Evolutionary conservation across 2,113 vertebrate genomes (phyloP).

Genomic region (Shinisaurus crocodilurus): DNA sequence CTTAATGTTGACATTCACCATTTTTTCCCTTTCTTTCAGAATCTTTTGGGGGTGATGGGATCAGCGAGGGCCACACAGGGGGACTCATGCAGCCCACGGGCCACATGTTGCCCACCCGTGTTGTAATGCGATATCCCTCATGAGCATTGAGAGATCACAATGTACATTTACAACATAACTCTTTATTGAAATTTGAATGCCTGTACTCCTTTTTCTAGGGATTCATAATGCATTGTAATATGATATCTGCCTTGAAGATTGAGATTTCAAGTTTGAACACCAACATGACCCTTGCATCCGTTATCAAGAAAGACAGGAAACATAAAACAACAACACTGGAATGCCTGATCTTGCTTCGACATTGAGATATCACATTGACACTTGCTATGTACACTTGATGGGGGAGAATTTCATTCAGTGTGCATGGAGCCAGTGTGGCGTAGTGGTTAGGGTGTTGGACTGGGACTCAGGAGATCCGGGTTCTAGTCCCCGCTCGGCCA

Average conservation of each 20-base stretch:
- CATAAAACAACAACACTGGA: not conserved
- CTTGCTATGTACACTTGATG: too few species aligned
- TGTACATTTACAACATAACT: not conserved
- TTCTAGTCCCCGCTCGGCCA: too few species aligned
- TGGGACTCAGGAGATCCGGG: too few species aligned
- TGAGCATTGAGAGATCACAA: not conserved
- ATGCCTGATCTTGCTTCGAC: not conserved
- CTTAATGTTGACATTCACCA: too few species aligned
- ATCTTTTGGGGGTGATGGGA: too few species aligned
- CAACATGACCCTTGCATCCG: not conserved
- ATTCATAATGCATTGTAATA: not conserved
- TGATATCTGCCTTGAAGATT: not conserved
- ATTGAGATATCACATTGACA: not conserved
- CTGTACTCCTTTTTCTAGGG: not conserved
- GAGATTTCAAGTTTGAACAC: not conserved
- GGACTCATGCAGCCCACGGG: too few species aligned
- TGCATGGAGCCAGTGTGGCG: too few species aligned
- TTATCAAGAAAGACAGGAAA: not conserved
- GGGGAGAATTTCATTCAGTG: too few species aligned
- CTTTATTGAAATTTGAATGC: not conserved
- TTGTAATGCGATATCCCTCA: not conserved
- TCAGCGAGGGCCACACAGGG: too few species aligned
- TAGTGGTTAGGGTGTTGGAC: too few species aligned
- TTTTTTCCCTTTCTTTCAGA: too few species aligned
- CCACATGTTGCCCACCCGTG: too few species aligned